Percentiles rank a stretch among this genome's conserved stretches.
These are phyloP conservation scores for Polypedilum pembai DNA, from an alignment of 1,140 invertebrate species.

Conservation along the genomic window DNA sequence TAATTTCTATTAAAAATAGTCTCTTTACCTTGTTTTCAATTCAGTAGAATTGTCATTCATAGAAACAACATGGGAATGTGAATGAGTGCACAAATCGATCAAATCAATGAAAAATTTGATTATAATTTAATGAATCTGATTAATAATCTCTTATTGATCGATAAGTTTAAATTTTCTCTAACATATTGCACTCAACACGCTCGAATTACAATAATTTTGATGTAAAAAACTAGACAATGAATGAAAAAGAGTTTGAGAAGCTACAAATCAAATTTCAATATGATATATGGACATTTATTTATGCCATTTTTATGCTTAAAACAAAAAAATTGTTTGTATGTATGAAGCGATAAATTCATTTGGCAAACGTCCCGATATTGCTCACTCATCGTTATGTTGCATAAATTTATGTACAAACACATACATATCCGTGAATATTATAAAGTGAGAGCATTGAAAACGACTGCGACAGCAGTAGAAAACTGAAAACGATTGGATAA, in stretches of 20 bases:
- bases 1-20: too few relatives aligned
- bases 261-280: neutral
- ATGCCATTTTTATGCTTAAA: constrained; percentile 18
- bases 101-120: neutral
- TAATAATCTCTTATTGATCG: constrained; percentile 1
- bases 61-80: neutral
- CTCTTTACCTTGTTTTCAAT: too few relatives aligned
- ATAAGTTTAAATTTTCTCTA: neutral
- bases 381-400: neutral
- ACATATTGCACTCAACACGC: neutral
- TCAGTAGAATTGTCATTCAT: too few relatives aligned
- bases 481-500: neutral
- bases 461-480: neutral
- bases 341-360: neutral
- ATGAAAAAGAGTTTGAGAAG: neutral
- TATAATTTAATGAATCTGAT: neutral
- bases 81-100: neutral
- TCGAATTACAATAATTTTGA: neutral
- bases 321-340: neutral
- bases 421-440: neutral
- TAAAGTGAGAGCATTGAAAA: too few relatives aligned
- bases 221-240: neutral
- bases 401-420: neutral
- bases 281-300: constrained; percentile 19
- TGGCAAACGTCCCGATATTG: neutral